A percentile compares a stretch with the other conserved stretches of the same genome.
Conservation (phyloP, 2,113 vertebrate species). For the Sus scrofa region T2T-Sscrofa CM000820.6:118313501-118314000, state of each 20-base stretch:
- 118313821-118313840: neutral
- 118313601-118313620: constrained; percentile 4
- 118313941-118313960: neutral
- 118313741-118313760: neutral
- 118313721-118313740: neutral
- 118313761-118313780: constrained; percentile 11
- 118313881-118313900: neutral
- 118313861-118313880: neutral
- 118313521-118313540: neutral
- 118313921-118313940: neutral
- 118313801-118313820: neutral
- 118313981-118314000: neutral
- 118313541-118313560: neutral
- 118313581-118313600: constrained; percentile 22
- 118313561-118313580: neutral
- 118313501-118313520: neutral
- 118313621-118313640: neutral
- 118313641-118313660: constrained; percentile 9
- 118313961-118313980: neutral
- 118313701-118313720: neutral
- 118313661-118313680: neutral
- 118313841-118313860: neutral
- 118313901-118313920: neutral
- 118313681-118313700: neutral
- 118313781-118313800: neutral